Percentiles rank a stretch among this genome's conserved stretches.
Evolutionary conservation across 2,797 vertebrate genomes (phyloP).

Genomic region (Semotilus atromaculatus): DNA sequence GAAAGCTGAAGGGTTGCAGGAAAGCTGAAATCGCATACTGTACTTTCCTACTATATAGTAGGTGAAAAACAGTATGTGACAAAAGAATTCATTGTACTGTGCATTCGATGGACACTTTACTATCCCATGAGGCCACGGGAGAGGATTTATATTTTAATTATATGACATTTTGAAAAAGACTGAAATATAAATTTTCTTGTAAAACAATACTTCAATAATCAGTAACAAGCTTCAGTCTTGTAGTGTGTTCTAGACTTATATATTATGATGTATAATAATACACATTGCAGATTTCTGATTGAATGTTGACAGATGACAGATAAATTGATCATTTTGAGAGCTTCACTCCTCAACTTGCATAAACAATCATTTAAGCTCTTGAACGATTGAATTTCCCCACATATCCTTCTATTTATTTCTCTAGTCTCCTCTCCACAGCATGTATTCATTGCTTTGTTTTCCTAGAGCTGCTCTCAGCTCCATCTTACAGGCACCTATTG

Average conservation of each 20-base stretch:
- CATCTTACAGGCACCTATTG: constrained; percentile 45
- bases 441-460: constrained; percentile 24
- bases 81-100: background rate
- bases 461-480: constrained; percentile 7
- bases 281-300: background rate
- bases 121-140: background rate
- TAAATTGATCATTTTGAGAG: background rate
- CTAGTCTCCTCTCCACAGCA: background rate
- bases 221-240: too few species aligned
- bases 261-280: too few species aligned
- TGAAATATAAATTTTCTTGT: too few species aligned
- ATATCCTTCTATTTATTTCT: constrained; percentile 9
- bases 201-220: too few species aligned
- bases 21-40: background rate
- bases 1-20: background rate
- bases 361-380: background rate
- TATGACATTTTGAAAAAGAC: too few species aligned
- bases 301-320: background rate
- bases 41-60: background rate
- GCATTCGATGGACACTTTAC: too few species aligned
- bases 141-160: too few species aligned
- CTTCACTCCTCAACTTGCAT: background rate
- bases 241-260: too few species aligned
- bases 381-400: background rate
- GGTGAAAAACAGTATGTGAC: background rate